Conservation (phyloP, 2,888 invertebrate species). For the Acanthosepion pharaonis region DNA sequence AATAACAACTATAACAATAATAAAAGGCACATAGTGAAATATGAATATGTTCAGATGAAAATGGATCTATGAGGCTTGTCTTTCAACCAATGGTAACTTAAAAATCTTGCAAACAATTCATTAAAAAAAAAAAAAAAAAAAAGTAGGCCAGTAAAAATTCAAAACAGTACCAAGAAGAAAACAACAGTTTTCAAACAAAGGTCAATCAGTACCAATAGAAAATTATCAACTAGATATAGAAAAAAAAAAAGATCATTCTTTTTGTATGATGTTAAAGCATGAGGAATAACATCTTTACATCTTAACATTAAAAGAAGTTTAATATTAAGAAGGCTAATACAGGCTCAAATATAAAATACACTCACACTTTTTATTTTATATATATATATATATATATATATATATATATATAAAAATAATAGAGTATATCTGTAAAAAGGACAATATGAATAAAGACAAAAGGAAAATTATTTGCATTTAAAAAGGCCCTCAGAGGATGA, state of each 20-base stretch:
- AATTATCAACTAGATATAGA: not conserved
- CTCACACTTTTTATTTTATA: not conserved
- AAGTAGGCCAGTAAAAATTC: not conserved
- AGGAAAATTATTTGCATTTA: no score
- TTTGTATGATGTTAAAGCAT: not conserved
- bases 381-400: not conserved
- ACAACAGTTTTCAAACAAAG: not conserved
- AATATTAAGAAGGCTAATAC: not conserved
- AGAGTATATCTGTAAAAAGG: no score
- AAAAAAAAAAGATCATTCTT: not conserved
- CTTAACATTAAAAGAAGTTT: not conserved
- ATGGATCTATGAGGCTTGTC: not conserved
- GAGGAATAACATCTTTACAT: not conserved
- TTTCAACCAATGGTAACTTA: constrained; percentile 10
- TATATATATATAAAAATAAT: not conserved
- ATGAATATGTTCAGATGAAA: not conserved
- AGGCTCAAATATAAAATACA: not conserved
- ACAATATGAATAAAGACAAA: no score
- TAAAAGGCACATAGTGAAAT: not conserved
- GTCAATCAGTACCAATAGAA: not conserved
- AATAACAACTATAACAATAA: not conserved
- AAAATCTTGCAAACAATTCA: not conserved
- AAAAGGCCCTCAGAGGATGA: no score
- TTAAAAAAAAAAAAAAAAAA: not conserved
- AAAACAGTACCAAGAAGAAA: not conserved